Percentiles rank a stretch among this genome's conserved stretches.
These are phyloP conservation scores for Neomorphus geoffroyi DNA, from an alignment of 2,797 vertebrate genomes.

Conservation along the genomic window DNA sequence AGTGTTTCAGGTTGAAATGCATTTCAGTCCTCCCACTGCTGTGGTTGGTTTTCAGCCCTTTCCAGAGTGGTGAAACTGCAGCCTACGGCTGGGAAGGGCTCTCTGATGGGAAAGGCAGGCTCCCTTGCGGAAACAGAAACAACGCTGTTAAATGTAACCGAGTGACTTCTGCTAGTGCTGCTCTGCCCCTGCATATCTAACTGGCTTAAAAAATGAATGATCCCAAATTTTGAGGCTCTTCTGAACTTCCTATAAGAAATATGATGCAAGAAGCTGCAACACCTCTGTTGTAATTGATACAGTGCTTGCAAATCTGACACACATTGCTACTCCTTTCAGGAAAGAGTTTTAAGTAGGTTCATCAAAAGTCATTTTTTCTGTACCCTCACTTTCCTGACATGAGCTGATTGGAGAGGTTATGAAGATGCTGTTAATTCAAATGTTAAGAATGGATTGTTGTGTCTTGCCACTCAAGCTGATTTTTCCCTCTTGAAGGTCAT, in stretches of 20 bases:
- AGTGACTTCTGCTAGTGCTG: background rate
- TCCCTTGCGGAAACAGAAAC: background rate
- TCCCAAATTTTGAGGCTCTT: background rate
- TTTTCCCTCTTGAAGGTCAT: constrained; percentile 84
- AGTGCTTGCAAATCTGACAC: background rate
- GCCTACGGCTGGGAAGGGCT: background rate
- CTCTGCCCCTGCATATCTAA: background rate
- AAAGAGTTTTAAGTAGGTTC: background rate
- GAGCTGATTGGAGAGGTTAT: background rate
- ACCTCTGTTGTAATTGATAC: background rate
- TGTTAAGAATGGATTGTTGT: background rate
- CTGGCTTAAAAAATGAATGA: background rate
- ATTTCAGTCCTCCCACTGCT: background rate
- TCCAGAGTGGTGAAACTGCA: background rate
- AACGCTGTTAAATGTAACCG: background rate
- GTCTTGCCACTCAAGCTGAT: background rate
- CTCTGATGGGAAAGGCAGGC: background rate
- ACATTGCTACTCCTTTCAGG: background rate
- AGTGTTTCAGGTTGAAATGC: background rate
- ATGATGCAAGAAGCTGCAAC: background rate
- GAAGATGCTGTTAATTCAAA: background rate
- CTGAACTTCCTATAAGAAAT: background rate
- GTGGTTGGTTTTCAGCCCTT: background rate
- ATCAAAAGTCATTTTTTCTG: background rate
- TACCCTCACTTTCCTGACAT: background rate